A percentile compares a stretch with the other conserved stretches of the same genome.
phyloP scores from a whole-genome alignment of 2,888 invertebrate genomes.

The Drosophila maculinotata region DNA sequence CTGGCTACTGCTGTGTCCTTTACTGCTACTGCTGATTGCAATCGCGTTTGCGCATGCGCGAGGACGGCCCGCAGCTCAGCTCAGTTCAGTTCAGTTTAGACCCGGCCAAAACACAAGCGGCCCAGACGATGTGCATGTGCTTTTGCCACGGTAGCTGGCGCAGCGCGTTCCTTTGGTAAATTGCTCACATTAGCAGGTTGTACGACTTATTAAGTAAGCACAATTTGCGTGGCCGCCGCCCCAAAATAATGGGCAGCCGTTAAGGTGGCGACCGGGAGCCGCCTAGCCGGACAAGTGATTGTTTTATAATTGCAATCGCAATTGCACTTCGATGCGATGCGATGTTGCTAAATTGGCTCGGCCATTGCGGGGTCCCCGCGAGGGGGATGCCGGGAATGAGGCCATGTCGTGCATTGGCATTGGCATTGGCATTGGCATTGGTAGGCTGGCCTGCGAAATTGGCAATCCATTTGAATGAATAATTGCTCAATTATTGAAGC shows the following conservation, averaged over 20 bases:
- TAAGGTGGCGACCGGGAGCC: slow-evolving; percentile 77
- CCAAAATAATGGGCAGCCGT: slow-evolving; percentile 76
- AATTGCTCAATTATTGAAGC: slow-evolving; percentile 83
- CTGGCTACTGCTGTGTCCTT: slow-evolving; percentile 33
- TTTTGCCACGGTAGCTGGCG: slow-evolving; percentile 49
- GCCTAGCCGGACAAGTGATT: slow-evolving; percentile 80
- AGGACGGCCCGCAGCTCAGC: slow-evolving; percentile 56
- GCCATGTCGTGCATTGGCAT: too few relatives aligned
- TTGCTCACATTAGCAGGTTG: slow-evolving; percentile 84
- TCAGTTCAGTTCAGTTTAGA: slow-evolving; percentile 10
- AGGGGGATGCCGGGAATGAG: neutral
- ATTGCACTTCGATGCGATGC: slow-evolving; percentile 68
- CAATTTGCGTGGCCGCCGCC: slow-evolving; percentile 84
- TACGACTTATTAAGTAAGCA: slow-evolving; percentile 85
- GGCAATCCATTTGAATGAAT: slow-evolving; percentile 84
- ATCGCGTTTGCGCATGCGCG: slow-evolving; percentile 74
- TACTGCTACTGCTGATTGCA: slow-evolving; percentile 63
- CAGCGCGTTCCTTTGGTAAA: slow-evolving; percentile 82
- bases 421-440: slow-evolving; percentile 15
- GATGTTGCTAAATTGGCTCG: slow-evolving; percentile 66
- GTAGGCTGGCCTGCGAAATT: slow-evolving; percentile 79
- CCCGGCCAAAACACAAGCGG: slow-evolving; percentile 1
- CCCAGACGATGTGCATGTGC: slow-evolving; percentile 8
- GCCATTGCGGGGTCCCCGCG: slow-evolving; percentile 36
- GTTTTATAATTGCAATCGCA: slow-evolving; percentile 85